Evolutionary conservation across 2,113 vertebrate species (phyloP), one percentile per base, ranked within the genome.

Genomic region (Xiphias gladius): DNA sequence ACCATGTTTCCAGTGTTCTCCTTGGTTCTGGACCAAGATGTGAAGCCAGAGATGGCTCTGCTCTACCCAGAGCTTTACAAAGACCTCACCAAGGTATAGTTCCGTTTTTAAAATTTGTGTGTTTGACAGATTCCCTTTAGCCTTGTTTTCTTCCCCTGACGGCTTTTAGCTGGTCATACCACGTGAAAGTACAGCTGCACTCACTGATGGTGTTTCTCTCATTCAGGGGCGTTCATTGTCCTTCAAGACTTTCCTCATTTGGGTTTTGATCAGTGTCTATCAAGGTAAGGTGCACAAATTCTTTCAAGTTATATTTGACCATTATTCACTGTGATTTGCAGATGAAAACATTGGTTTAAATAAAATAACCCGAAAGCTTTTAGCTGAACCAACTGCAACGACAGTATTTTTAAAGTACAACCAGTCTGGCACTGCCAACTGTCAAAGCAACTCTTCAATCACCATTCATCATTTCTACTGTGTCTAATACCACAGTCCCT

Each of bases 1-100:
- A 99, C 98, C 78, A 99, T 99, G 98, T 99, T 99, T 67, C 98
- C 98, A 19, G 98, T 99, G 32, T 99, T 99, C 95, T 99, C 98
- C 2, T 88, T 99, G 80, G 98, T 99, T 19, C 93, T 99, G 95
- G 98, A 99, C 90, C 97, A 98, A 88, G 98, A 99, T 32, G 98
- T 99, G 88, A 97, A 98, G 90, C 98, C 98, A 2, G 98, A 99
- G 85, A 97, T 96, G 95, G 98, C 98, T 0, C 86, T 99, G 83
- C 96, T 99, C 0, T 99, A 99, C 93, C 98, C 98, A 3, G 98
- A 99, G 93, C 97, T 99, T 46, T 99, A 99, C 89, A 99, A 99
- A 91, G 98, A 99, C 91, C 97, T 99, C 87, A 99, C 98, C 75
- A 99, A 99, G 97, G 98, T 98, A 54, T 24, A 1, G 13, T 4